Conservation (phyloP, 2,113 vertebrate genomes). For the Podarcis muralis region DNA sequence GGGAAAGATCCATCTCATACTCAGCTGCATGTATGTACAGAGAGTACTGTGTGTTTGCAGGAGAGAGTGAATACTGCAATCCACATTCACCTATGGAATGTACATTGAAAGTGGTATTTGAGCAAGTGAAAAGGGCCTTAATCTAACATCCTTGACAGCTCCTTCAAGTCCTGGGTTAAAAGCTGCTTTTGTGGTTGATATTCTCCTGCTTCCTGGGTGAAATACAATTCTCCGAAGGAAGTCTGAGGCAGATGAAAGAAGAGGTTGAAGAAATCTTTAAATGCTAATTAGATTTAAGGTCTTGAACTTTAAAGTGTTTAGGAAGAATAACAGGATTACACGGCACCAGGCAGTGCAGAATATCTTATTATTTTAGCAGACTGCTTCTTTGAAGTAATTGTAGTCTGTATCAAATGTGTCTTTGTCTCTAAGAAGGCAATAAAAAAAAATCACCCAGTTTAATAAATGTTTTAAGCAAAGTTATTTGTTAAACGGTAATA, state of each 20-base stretch:
- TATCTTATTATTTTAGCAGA: conserved; percentile 21
- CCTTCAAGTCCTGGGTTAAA: conserved; percentile 25
- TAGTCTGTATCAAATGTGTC: conserved; percentile 13
- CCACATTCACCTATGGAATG: background rate
- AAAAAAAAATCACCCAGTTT: background rate
- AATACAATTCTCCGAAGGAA: conserved; percentile 23
- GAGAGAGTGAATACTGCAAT: too few species aligned
- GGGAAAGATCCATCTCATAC: background rate
- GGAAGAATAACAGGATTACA: conserved; percentile 16
- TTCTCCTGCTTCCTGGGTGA: conserved; percentile 18
- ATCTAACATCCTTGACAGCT: conserved; percentile 10
- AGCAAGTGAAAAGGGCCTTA: background rate
- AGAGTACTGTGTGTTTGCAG: background rate
- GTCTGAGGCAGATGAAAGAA: background rate
- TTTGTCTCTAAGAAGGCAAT: conserved; percentile 42
- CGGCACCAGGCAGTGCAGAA: background rate
- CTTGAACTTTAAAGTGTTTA: conserved; percentile 26
- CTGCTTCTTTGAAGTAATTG: conserved; percentile 21
- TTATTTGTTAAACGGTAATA: background rate
- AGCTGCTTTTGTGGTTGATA: background rate
- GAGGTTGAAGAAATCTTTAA: background rate
- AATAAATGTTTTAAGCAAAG: background rate
- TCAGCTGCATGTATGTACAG: background rate
- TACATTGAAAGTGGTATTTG: background rate
- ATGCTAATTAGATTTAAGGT: conserved; percentile 5